phyloP scores from a whole-genome alignment of 2,888 invertebrate genomes.

The Drosophila fulvimacula region DNA sequence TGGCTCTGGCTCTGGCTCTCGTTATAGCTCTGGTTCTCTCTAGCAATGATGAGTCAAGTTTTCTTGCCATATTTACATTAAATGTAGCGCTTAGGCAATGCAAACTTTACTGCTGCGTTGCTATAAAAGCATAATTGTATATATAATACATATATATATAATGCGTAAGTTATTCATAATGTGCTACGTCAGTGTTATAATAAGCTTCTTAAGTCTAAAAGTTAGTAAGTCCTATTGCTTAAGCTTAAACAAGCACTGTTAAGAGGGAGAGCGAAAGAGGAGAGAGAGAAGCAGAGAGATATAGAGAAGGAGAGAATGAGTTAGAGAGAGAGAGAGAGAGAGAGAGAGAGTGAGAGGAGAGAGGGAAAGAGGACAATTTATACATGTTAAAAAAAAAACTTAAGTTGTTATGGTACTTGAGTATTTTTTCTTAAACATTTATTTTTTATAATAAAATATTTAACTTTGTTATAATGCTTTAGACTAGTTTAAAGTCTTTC shows the following conservation, averaged over 20 bases:
- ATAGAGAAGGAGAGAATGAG: too few species aligned
- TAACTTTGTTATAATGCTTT: too few species aligned
- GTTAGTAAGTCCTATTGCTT: neutral
- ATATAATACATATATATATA: neutral
- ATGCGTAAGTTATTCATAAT: neutral
- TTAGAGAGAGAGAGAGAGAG: too few species aligned
- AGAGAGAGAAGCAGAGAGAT: too few species aligned
- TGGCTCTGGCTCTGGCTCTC: neutral
- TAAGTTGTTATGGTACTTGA: neutral
- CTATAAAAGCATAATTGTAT: neutral
- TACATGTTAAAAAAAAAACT: neutral
- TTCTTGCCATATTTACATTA: conserved; percentile 26
- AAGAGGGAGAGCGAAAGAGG: neutral
- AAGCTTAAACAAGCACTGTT: neutral
- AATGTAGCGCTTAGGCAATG: neutral
- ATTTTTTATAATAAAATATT: too few species aligned
- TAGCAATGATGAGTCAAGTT: conserved; percentile 17
- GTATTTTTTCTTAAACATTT: neutral
- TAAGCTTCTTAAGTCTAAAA: conserved; percentile 1
- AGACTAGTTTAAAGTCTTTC: neutral
- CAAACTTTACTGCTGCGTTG: conserved; percentile 13
- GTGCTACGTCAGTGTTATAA: neutral
- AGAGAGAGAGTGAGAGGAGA: too few species aligned
- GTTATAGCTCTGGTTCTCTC: neutral
- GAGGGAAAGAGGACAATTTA: neutral